Evolutionary conservation across 2,113 vertebrate species (phyloP).

Genomic region (Piprites chloris): DNA sequence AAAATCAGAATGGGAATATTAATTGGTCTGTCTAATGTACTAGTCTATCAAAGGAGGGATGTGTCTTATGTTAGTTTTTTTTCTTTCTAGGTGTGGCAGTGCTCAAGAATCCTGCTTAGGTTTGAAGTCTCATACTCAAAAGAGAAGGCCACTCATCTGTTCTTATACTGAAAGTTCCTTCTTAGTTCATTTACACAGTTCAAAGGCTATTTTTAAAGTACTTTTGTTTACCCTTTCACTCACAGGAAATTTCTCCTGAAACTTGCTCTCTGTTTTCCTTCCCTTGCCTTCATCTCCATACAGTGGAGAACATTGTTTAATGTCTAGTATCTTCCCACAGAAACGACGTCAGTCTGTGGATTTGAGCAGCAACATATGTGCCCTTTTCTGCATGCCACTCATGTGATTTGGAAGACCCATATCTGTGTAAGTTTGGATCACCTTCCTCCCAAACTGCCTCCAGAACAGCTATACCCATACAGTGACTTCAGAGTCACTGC

Average conservation of each 20-base stretch:
- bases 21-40: neutral
- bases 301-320: fast-evolving
- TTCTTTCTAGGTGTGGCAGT: neutral
- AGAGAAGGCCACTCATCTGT: neutral
- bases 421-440: neutral
- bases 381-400: neutral
- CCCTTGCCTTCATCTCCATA: neutral
- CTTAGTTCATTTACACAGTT: neutral
- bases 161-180: neutral
- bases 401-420: neutral
- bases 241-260: neutral
- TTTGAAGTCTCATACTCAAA: neutral
- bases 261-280: neutral
- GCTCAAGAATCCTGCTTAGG: neutral
- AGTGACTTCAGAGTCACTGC: neutral
- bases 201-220: neutral
- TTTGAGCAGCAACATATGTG: neutral
- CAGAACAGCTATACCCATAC: neutral
- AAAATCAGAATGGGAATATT: neutral
- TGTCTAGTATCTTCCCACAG: neutral
- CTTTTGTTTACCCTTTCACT: neutral
- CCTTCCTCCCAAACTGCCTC: neutral
- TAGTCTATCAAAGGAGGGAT: neutral
- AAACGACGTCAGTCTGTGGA: neutral
- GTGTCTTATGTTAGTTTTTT: neutral